phyloP scores from a whole-genome alignment of 2,113 vertebrate species.

The Campylorhamphus procurvoides region DNA sequence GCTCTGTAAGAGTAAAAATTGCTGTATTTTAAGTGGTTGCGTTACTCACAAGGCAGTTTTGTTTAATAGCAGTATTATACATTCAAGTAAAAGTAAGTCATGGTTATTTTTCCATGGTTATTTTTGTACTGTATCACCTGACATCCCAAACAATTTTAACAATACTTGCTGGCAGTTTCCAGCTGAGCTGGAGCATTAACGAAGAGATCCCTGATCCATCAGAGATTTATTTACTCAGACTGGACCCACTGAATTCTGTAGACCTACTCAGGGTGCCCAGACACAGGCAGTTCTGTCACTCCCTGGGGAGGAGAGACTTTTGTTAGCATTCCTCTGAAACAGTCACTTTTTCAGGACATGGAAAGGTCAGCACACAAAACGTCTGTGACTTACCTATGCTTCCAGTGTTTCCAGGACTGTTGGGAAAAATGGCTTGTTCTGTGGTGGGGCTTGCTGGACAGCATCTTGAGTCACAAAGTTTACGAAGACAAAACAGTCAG shows the following conservation, averaged over 20 bases:
- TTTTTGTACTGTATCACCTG: not conserved
- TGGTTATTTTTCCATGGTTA: not conserved
- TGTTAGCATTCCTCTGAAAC: not conserved
- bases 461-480: not conserved
- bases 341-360: not conserved
- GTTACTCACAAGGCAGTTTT: not conserved
- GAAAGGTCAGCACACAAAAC: not conserved
- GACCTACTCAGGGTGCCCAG: not conserved
- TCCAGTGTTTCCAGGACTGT: not conserved
- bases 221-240: not conserved
- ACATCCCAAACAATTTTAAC: not conserved
- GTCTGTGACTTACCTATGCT: not conserved
- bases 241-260: not conserved
- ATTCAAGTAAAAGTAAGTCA: not conserved
- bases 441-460: not conserved
- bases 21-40: not conserved
- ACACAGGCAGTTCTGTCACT: not conserved
- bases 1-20: not conserved
- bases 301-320: not conserved
- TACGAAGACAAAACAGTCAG: not conserved
- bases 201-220: not conserved
- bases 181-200: not conserved
- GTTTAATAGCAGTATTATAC: not conserved
- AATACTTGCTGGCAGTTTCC: not conserved
- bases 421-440: not conserved